A percentile compares a stretch with the other conserved stretches of the same genome.
phyloP scores from a whole-genome alignment of 2,113 vertebrate genomes.

The Genyomyrus donnyi region DNA sequence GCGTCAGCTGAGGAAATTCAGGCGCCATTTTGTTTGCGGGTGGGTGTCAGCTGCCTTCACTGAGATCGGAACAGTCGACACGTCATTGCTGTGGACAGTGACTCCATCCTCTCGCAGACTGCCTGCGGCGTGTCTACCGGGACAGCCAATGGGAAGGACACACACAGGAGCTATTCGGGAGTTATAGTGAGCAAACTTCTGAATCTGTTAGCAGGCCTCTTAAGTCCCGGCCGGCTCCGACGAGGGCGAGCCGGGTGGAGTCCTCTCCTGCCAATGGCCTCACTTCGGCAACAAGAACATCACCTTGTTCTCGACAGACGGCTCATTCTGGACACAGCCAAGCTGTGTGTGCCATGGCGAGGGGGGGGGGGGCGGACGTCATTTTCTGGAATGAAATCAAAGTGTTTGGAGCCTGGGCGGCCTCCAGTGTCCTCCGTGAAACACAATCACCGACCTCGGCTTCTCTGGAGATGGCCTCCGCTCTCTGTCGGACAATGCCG shows the following conservation, averaged over 20 bases:
- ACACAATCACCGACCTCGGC: slow-evolving; percentile 14
- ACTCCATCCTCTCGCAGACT: not conserved
- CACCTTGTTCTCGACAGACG: slow-evolving; percentile 1
- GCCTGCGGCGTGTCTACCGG: not conserved
- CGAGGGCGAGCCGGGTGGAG: not conserved
- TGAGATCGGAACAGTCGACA: not conserved
- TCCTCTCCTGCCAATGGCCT: not conserved
- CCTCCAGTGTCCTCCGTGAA: slow-evolving; percentile 19
- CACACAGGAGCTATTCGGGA: not conserved
- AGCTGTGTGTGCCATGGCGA: not conserved
- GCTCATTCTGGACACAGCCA: slow-evolving; percentile 9
- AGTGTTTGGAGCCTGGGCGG: not conserved
- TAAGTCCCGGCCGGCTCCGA: not conserved
- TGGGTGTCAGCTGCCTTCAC: not conserved
- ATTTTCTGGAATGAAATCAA: slow-evolving; percentile 22
- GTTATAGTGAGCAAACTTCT: not conserved
- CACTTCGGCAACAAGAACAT: not conserved
- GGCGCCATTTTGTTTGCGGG: not conserved
- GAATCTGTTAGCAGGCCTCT: not conserved
- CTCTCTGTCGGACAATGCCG: slow-evolving; percentile 19
- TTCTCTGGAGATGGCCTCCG: slow-evolving; percentile 7
- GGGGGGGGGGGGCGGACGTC: not conserved
- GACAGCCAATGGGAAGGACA: not conserved
- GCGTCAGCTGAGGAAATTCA: not conserved
- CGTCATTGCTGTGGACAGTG: not conserved